These are phyloP conservation scores for Mus spretus DNA, from an alignment of 2,797 vertebrate species.

Conservation along the genomic window DNA sequence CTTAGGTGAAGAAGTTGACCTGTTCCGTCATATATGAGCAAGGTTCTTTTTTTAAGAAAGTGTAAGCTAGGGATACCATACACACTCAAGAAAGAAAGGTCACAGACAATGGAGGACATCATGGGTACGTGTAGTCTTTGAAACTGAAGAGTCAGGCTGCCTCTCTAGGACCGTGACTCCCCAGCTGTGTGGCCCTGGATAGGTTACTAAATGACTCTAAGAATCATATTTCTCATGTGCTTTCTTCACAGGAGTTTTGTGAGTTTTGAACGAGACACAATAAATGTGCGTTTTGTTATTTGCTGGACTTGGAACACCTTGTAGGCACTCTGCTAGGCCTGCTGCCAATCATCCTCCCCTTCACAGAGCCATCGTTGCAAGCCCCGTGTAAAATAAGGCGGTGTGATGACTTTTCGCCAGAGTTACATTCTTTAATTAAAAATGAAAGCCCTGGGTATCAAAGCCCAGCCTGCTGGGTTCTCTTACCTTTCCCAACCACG, in stretches of 20 bases:
- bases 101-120: background rate
- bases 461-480: constrained; percentile 82
- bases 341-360: constrained; percentile 42
- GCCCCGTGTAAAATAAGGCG: constrained; percentile 65
- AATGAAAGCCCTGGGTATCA: constrained; percentile 85
- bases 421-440: constrained; percentile 84
- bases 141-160: background rate
- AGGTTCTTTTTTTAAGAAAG: constrained; percentile 7
- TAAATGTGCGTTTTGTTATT: constrained; percentile 41
- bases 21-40: background rate
- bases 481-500: constrained; percentile 76
- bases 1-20: background rate
- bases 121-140: background rate
- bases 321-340: background rate
- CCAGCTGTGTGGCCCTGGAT: background rate
- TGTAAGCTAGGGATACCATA: background rate
- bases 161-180: background rate
- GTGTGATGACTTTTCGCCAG: constrained; percentile 77
- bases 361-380: constrained; percentile 65
- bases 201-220: background rate
- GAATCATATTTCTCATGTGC: constrained; percentile 47
- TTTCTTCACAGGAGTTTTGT: background rate
- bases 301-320: constrained; percentile 59
- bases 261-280: background rate
- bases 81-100: background rate